Conservation (phyloP, 2,113 vertebrate species). For the Gasterosteus nipponicus region DNA sequence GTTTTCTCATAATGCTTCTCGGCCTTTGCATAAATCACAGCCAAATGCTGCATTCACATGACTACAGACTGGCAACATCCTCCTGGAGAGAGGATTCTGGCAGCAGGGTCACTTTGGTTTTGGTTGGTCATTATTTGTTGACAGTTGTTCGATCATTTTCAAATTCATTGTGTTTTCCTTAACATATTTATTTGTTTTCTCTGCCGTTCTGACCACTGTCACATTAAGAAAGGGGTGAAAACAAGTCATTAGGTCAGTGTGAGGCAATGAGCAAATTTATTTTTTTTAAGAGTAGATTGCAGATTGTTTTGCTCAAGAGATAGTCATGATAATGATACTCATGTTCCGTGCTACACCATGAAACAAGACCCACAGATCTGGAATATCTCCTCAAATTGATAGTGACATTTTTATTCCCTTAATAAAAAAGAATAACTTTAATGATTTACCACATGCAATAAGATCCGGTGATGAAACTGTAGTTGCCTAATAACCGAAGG, state of each 20-base stretch:
- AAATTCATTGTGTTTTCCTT: constrained; percentile 69
- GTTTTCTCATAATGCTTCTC: constrained; percentile 81
- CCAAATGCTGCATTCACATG: constrained; percentile 84
- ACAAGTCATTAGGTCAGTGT: constrained; percentile 56
- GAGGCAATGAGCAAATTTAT: constrained; percentile 31
- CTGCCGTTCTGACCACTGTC: constrained; percentile 53
- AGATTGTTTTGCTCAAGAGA: constrained; percentile 24
- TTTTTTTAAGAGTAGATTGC: constrained; percentile 13
- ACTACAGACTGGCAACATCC: constrained; percentile 81
- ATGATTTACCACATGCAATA: constrained; percentile 28
- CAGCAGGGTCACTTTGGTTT: constrained; percentile 58
- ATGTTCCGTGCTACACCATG: background rate
- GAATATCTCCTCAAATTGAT: constrained; percentile 16
- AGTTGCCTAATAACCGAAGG: constrained; percentile 24
- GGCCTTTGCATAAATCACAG: constrained; percentile 82
- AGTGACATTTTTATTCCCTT: constrained; percentile 52
- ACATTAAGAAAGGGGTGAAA: constrained; percentile 65
- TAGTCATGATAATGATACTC: background rate
- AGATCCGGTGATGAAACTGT: constrained; percentile 14
- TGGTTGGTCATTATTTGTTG: constrained; percentile 81
- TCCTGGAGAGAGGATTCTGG: constrained; percentile 58
- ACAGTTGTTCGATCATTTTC: constrained; percentile 77
- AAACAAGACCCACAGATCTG: constrained; percentile 27
- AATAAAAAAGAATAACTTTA: constrained; percentile 19
- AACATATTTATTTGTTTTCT: constrained; percentile 63